Evolutionary conservation across 2,888 invertebrate genomes (phyloP), one percentile per base, ranked within the genome.

Genomic region (Cantharis flavilabris): DNA sequence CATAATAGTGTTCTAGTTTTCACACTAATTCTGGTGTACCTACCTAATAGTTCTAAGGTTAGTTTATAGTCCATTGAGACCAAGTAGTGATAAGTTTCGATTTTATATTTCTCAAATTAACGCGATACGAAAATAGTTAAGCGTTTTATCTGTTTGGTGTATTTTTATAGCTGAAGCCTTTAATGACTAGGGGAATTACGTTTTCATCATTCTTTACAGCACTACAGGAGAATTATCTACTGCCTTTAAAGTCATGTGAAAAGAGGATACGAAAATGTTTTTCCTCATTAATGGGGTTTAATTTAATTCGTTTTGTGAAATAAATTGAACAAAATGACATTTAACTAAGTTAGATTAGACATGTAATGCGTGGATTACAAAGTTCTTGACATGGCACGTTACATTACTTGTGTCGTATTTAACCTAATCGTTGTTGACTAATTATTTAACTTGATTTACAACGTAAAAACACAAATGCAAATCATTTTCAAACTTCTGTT

Each of bases 271-370:
- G 49, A 49, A 49, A 49, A 49, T 49, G 49, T 49, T 49, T 49
- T 49, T 49, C 49, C 49, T 49, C 49, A 49, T 49, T 49, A 49
- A 49, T 49, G n/a, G 49, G 49, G 49, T 49, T 49, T 49, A 49
- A 49, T 49, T 49, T 49, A 49, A 49, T 49, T 49, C 49, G 49
- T 49, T 49, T 49, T n/a, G 49, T n/a, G 49, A 49, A 49, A 49
- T 49, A 49, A 49, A 49, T 49, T 49, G 49, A 49, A 49, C 69
- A 69, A 73, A 73, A 73, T 69, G 62, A 64, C 69, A 69, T 67
- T 74, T 74, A 74, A 70, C 74, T n/a, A 74, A 70, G 74, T 74
- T 74, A 69, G 69, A 73, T 73, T 62, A 62, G 70, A 74, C 64
- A 70, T 63, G 65, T 74, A 70, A 74, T 70, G 63, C 63, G 70